Evolutionary conservation across 2,113 vertebrate species (phyloP).

Genomic region (Piprites chloris): DNA sequence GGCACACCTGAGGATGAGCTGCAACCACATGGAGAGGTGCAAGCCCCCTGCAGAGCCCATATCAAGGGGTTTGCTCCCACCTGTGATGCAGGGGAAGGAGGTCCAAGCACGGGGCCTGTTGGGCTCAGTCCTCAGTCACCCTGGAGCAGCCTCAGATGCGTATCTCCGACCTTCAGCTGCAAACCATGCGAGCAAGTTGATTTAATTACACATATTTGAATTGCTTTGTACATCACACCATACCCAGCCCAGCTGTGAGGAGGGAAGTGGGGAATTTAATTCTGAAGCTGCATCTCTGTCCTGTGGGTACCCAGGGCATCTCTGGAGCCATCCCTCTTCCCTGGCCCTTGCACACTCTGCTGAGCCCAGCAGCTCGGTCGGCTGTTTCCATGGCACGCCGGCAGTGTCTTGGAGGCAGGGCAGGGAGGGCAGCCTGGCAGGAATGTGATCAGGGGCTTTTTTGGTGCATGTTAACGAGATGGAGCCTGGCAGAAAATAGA

Average conservation of each 20-base stretch:
- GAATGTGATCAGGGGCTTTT: not conserved
- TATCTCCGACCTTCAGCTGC: not conserved
- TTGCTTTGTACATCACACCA: not conserved
- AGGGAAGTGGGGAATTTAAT: not conserved
- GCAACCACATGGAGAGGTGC: not conserved
- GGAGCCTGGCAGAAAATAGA: not conserved
- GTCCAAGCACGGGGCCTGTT: fast-evolving
- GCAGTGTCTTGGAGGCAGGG: not conserved
- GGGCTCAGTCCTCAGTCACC: not conserved
- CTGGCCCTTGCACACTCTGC: not conserved
- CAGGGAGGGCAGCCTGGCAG: not conserved
- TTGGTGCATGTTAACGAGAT: not conserved
- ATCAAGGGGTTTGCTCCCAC: not conserved
- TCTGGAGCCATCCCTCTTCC: not conserved
- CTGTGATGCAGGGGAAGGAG: fast-evolving
- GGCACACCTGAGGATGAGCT: not conserved
- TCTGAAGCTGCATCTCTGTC: not conserved
- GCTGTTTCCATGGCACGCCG: not conserved
- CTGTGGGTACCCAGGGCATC: not conserved
- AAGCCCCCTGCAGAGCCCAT: fast-evolving
- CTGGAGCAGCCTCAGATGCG: not conserved
- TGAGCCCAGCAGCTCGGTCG: fast-evolving
- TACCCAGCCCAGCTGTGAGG: not conserved
- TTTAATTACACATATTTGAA: not conserved
- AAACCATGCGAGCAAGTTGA: not conserved